phyloP scores from a whole-genome alignment of 2,888 invertebrate genomes.

The Idaea straminata region DNA sequence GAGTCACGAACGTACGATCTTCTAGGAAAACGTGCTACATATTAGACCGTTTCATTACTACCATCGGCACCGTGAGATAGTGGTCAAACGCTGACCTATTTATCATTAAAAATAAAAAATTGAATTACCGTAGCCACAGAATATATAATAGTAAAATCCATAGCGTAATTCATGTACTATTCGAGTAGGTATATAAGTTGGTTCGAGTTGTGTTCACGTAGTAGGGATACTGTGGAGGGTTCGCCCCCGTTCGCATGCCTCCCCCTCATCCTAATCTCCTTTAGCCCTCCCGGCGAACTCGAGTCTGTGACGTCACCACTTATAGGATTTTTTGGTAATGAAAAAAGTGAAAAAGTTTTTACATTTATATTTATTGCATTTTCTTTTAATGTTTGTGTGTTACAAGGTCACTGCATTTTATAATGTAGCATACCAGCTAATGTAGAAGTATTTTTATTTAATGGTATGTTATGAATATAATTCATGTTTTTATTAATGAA shows the following conservation, averaged over 20 bases:
- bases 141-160: neutral
- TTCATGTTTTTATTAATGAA: neutral
- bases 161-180: neutral
- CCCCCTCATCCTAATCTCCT: slow-evolving; percentile 66
- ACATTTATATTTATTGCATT: slow-evolving; percentile 47
- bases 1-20: no score
- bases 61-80: no score
- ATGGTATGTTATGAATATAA: neutral
- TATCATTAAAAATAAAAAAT: neutral
- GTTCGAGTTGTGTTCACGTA: slow-evolving; percentile 39
- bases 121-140: neutral
- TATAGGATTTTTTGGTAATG: slow-evolving; percentile 66
- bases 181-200: slow-evolving; percentile 14
- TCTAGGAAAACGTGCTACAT: no score
- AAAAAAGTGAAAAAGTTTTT: slow-evolving; percentile 63
- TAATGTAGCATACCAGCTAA: slow-evolving; percentile 15
- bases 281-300: slow-evolving; percentile 58
- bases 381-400: slow-evolving; percentile 39
- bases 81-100: no score
- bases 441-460: neutral
- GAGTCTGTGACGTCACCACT: slow-evolving; percentile 72
- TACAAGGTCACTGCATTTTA: slow-evolving; percentile 45
- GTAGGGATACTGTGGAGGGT: slow-evolving; percentile 48
- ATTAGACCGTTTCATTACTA: no score
- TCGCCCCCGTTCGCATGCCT: slow-evolving; percentile 29